Percentiles rank a stretch among this genome's conserved stretches.
These are phyloP conservation scores for Formica aserva DNA, from an alignment of 2,888 invertebrate genomes.

Conservation along the genomic window DNA sequence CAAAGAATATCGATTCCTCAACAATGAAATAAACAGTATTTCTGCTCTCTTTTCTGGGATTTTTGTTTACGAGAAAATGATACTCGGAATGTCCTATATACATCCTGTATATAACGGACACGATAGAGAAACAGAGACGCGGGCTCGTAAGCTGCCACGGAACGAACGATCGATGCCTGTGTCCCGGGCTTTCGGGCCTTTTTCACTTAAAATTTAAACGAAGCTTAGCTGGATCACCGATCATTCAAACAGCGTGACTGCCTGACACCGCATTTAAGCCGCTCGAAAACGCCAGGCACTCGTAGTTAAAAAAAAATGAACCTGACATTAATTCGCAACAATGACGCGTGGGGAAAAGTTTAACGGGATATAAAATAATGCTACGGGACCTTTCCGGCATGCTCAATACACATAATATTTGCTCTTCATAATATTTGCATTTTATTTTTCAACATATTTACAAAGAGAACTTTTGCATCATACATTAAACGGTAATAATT, in stretches of 20 bases:
- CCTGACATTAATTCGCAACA: slow-evolving; percentile 50
- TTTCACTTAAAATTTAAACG: slow-evolving; percentile 61
- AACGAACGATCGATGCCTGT: slow-evolving; percentile 52
- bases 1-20: not conserved
- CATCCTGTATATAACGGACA: slow-evolving; percentile 30
- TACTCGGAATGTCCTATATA: not conserved
- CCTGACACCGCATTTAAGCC: slow-evolving; percentile 53
- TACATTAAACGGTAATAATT: slow-evolving; percentile 43
- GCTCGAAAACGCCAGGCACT: slow-evolving; percentile 44
- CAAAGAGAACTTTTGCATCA: not conserved
- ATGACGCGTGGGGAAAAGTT: slow-evolving; percentile 32
- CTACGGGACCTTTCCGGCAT: slow-evolving; percentile 27
- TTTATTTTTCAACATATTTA: slow-evolving; percentile 16
- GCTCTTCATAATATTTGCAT: not conserved
- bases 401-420: slow-evolving; percentile 21
- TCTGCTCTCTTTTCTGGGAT: not conserved
- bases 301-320: slow-evolving; percentile 47
- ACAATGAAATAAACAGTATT: not conserved
- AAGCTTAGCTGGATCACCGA: slow-evolving; percentile 56
- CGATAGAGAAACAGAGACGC: slow-evolving; percentile 49
- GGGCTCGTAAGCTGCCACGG: slow-evolving; percentile 45
- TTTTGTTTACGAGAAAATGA: slow-evolving; percentile 17
- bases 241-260: slow-evolving; percentile 45
- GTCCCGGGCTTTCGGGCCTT: slow-evolving; percentile 32
- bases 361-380: slow-evolving; percentile 49